Conservation (phyloP, 2,888 invertebrate species). For the Amphimallon solstitiale region DNA sequence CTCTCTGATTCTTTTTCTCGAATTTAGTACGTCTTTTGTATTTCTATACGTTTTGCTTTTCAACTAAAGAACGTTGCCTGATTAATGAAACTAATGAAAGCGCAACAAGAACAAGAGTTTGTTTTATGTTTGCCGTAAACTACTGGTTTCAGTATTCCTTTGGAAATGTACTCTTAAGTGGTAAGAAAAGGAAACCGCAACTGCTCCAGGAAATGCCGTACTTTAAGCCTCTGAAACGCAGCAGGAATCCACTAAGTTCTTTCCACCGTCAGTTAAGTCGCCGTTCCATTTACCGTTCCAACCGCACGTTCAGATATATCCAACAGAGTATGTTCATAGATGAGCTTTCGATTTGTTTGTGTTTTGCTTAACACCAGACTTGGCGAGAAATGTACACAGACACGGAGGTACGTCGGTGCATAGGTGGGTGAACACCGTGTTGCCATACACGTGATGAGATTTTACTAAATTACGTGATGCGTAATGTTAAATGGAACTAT, state of each 20-base stretch:
- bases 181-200: slow-evolving; percentile 32
- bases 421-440: slow-evolving; percentile 6
- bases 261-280: slow-evolving; percentile 49
- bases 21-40: slow-evolving; percentile 1
- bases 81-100: slow-evolving; percentile 26
- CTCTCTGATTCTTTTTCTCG: background rate
- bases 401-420: background rate
- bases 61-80: background rate
- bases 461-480: background rate
- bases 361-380: slow-evolving; percentile 16
- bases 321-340: background rate
- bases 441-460: background rate
- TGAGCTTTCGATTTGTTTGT: background rate
- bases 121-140: slow-evolving; percentile 15
- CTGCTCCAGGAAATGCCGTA: slow-evolving; percentile 53
- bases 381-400: slow-evolving; percentile 14
- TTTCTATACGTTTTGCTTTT: slow-evolving; percentile 10
- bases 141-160: slow-evolving; percentile 1
- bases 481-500: too few species aligned
- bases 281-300: slow-evolving; percentile 39
- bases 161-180: slow-evolving; percentile 28
- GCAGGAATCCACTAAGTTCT: slow-evolving; percentile 52
- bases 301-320: background rate
- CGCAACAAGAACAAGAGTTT: slow-evolving; percentile 28
- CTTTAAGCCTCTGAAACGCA: slow-evolving; percentile 51